Base-by-base conservation (phyloP, 2,113 vertebrate genomes). In the Oncorhynchus clarkii region DNA sequence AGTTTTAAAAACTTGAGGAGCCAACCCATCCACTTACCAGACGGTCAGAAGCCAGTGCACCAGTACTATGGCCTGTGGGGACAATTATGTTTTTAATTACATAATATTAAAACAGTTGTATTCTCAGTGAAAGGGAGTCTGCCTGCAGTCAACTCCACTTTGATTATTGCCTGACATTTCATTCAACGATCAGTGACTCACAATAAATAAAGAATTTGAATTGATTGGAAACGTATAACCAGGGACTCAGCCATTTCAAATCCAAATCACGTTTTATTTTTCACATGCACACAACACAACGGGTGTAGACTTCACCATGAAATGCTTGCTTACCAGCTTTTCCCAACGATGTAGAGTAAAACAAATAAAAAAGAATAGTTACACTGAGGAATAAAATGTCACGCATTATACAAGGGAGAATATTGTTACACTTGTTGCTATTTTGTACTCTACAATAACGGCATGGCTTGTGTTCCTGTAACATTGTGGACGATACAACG, bases 41-140 rank as follows among this genome's bases (percentile, higher is more conserved):
- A 93, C 79, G 3, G 98, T 96, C 76, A 99, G 92, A 82, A 99
- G 89, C 98, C 97, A 99, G 79, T 98, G 97, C 13, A 94, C 88
- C 88, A 97, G 84, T 71, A 99, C 86, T 76, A 99, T 97, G 67
- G 93, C 94, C 98, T 99, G 67, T 0, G 49, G 71, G 82, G 70
- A 79, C 74, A 60, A 13, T 39, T 5, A 29, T 29, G 4, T 29
- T 4, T 29, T 29, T 1, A 29, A 29, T 29, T 29, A 4, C 29
- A 29, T 29, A 29, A 29, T 29, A 29, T 29, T 29, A 6, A 12
- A 34, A 6, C 13, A 4, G 12, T 34, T 20, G 1, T 18, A 68
- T 68, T 18, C 26, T 3, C 67, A n/a, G 16, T 39, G 14, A 68
- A 31, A 68, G 14, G 3, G 27, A 34, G 5, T 5, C 31, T 34